Conservation (phyloP, 2,797 vertebrate genomes). For the Anableps anableps region DNA sequence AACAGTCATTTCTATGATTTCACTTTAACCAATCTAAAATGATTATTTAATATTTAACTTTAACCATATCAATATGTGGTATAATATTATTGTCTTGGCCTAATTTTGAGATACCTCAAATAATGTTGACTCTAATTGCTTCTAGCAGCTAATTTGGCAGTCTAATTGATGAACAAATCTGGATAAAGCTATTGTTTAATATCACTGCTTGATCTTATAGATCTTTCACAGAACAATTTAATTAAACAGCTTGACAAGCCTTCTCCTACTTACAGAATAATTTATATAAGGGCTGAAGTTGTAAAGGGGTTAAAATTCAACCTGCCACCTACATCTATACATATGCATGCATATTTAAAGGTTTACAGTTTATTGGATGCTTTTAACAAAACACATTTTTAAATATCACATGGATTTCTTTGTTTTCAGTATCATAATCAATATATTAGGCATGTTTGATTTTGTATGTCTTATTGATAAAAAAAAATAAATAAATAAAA, state of each 20-base stretch:
- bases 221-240: not conserved
- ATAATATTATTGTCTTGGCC: not conserved
- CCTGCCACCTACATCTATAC: too few species aligned
- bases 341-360: too few species aligned
- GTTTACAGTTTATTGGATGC: too few species aligned
- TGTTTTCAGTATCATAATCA: not conserved
- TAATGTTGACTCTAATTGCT: not conserved
- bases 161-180: not conserved
- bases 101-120: slow-evolving; percentile 1
- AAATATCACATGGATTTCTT: not conserved
- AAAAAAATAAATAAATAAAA: too few species aligned
- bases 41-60: not conserved
- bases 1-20: slow-evolving; percentile 24
- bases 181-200: not conserved
- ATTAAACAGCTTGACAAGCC: not conserved
- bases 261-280: not conserved
- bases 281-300: too few species aligned
- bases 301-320: too few species aligned
- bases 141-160: not conserved
- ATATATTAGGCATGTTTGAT: not conserved
- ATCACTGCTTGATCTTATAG: not conserved
- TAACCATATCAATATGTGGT: not conserved
- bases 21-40: not conserved
- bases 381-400: too few species aligned
- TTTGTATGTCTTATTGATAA: too few species aligned